Conservation (phyloP, 2,888 invertebrate species). For the Diarsia mendica region DNA sequence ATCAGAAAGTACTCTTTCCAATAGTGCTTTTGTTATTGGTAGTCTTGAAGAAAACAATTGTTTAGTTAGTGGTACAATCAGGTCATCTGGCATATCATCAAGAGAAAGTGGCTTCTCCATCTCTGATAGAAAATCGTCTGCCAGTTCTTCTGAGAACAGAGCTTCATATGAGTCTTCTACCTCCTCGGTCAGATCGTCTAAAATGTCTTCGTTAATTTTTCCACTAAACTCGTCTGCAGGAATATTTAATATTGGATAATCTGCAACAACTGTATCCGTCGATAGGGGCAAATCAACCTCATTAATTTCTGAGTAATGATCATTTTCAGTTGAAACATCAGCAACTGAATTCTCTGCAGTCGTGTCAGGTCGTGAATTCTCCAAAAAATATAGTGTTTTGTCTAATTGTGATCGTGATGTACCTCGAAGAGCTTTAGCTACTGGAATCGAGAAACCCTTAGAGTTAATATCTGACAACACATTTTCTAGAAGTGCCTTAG, state of each 20-base stretch:
- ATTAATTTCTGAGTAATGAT: neutral
- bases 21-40: constrained; percentile 25
- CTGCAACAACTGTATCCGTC: neutral
- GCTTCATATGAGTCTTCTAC: neutral
- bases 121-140: neutral
- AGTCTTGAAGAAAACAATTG: constrained; percentile 31
- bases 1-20: constrained; percentile 29
- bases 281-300: neutral
- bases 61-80: neutral
- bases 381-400: constrained; percentile 29
- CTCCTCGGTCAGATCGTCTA: neutral
- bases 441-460: constrained; percentile 16
- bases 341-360: neutral
- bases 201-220: neutral
- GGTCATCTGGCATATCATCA: neutral
- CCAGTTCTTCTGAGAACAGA: neutral
- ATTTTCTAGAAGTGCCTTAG: constrained; percentile 30
- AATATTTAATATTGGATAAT: neutral
- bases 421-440: neutral
- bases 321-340: neutral
- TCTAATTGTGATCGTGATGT: constrained; percentile 21
- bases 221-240: neutral
- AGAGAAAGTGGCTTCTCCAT: neutral
- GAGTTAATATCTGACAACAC: constrained; percentile 31
- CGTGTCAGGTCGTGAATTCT: neutral